phyloP scores from a whole-genome alignment of 2,797 vertebrate species.

The Spondyliosoma cantharus region DNA sequence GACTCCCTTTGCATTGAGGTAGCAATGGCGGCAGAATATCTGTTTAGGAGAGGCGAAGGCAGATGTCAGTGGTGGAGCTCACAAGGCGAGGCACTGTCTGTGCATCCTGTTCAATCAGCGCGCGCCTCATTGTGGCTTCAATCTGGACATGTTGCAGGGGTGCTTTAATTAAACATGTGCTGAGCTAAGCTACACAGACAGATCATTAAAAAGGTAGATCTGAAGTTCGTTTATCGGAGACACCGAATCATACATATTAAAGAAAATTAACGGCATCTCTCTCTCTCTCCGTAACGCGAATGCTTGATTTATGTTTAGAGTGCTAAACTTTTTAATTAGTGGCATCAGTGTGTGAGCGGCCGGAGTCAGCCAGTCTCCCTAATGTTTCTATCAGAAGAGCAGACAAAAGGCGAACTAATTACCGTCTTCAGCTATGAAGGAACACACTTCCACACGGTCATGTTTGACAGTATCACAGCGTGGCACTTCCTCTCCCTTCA shows the following conservation, averaged over 20 bases:
- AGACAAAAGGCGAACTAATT: conserved; percentile 61
- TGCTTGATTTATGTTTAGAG: conserved; percentile 42
- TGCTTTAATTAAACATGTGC: conserved; percentile 58
- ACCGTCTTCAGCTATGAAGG: conserved; percentile 33
- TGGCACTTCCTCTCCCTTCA: conserved; percentile 38
- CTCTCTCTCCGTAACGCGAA: conserved; percentile 6
- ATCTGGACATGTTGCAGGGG: conserved; percentile 30
- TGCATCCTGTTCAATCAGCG: conserved; percentile 30
- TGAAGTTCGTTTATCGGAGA: conserved; percentile 42
- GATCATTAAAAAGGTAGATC: conserved; percentile 49
- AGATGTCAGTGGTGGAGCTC: conserved; percentile 53
- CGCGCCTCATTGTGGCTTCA: conserved; percentile 38
- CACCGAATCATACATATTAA: conserved; percentile 34
- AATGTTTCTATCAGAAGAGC: conserved; percentile 42
- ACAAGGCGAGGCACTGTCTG: conserved; percentile 27
- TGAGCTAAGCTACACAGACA: conserved; percentile 51
- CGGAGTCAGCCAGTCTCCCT: conserved; percentile 13
- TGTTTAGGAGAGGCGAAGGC: conserved; percentile 33
- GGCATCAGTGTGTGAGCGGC: conserved; percentile 21
- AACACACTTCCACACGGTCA: conserved; percentile 28
- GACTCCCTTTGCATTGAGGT: conserved; percentile 65
- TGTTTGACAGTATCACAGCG: conserved; percentile 51
- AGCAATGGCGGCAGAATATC: conserved; percentile 47
- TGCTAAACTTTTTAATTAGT: conserved; percentile 63
- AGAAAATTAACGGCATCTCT: conserved; percentile 38